phyloP scores from a whole-genome alignment of 2,797 vertebrate genomes.

The Oreonectes daqikongensis region DNA sequence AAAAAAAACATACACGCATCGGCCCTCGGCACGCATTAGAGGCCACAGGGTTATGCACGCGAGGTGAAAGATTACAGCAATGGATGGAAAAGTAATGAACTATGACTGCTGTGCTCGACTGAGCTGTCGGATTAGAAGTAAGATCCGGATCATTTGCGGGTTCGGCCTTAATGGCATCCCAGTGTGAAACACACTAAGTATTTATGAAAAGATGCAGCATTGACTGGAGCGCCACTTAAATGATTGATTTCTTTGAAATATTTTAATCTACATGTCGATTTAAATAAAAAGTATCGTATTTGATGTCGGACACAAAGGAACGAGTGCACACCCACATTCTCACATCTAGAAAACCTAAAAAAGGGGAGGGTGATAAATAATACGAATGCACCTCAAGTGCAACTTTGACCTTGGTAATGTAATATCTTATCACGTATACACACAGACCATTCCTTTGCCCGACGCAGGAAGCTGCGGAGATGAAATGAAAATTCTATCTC shows the following conservation, averaged over 20 bases:
- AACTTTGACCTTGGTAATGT: constrained; percentile 62
- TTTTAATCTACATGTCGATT: background rate
- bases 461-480: constrained; percentile 45
- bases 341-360: background rate
- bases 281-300: background rate
- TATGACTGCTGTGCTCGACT: constrained; percentile 38
- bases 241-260: constrained; percentile 3
- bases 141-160: constrained; percentile 41
- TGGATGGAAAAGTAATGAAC: constrained; percentile 46
- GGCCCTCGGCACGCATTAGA: constrained; percentile 21
- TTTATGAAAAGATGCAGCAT: constrained; percentile 2
- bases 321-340: background rate
- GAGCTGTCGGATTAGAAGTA: constrained; percentile 46
- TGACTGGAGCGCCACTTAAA: constrained; percentile 11
- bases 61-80: constrained; percentile 41
- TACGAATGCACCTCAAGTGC: constrained; percentile 47
- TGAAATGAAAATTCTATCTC: constrained; percentile 54
- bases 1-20: constrained; percentile 8
- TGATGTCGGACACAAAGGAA: background rate
- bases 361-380: background rate
- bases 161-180: constrained; percentile 21
- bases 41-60: constrained; percentile 14
- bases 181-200: constrained; percentile 19
- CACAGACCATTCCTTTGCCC: constrained; percentile 41
- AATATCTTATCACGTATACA: constrained; percentile 62